Conservation (phyloP, 1,140 invertebrate genomes). For the Platyscapa corneri region DNA sequence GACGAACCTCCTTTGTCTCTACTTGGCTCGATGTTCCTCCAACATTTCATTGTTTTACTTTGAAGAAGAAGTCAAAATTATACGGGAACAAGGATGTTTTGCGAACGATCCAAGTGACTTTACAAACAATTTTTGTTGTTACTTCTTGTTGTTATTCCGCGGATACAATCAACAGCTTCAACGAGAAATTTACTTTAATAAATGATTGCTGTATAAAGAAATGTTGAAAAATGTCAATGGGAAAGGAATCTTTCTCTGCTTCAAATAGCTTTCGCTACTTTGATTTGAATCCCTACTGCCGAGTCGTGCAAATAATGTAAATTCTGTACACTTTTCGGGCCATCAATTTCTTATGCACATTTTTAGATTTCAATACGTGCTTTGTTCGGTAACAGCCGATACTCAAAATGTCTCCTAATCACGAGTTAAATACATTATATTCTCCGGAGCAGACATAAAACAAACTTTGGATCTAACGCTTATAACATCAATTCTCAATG, state of each 20-base stretch:
- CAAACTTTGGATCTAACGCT: too few species aligned
- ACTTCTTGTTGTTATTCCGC: not conserved
- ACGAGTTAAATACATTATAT: too few species aligned
- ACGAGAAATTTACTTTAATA: not conserved
- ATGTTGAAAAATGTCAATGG: not conserved
- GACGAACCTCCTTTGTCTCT: not conserved
- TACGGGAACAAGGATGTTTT: not conserved
- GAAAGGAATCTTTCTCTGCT: not conserved
- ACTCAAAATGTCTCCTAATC: not conserved
- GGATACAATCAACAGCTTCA: not conserved
- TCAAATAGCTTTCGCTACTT: too few species aligned
- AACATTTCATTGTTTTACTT: not conserved
- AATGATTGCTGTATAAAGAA: not conserved
- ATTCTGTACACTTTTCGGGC: not conserved
- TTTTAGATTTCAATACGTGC: not conserved
- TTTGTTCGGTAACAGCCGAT: not conserved
- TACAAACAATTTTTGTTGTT: not conserved
- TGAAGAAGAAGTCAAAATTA: constrained; percentile 22
- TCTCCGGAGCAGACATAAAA: too few species aligned
- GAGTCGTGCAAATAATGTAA: too few species aligned
- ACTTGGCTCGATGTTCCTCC: not conserved
- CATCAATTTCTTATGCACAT: not conserved
- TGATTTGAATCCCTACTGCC: too few species aligned
- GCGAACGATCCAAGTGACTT: too few species aligned
- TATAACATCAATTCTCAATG: not conserved